phyloP scores from a whole-genome alignment of 1,140 invertebrate species.

The Drosophila sp. region DNA sequence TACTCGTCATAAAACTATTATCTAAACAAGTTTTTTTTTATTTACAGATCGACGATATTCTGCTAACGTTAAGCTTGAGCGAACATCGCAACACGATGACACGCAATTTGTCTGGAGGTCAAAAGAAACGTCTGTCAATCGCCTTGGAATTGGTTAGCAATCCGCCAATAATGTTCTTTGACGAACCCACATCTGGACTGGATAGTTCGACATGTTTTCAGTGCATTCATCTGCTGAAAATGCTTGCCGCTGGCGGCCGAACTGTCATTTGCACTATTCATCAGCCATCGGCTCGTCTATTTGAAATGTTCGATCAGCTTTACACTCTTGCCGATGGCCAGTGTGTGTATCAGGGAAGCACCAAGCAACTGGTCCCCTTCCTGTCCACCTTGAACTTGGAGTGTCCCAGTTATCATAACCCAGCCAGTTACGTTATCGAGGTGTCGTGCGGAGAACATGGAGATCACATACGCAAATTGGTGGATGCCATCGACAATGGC shows the following conservation, averaged over 20 bases:
- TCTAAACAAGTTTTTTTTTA: too few species aligned
- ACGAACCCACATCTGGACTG: constrained; percentile 98
- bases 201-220: constrained; percentile 98
- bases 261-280: constrained; percentile 99
- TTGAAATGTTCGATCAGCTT: constrained; percentile 98
- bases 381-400: constrained; percentile 91
- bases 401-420: constrained; percentile 98
- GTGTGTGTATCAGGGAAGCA: constrained; percentile 96
- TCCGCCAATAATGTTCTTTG: constrained; percentile 98
- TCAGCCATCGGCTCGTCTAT: constrained; percentile 97
- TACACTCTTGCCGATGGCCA: constrained; percentile 97
- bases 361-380: constrained; percentile 94
- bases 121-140: constrained; percentile 97
- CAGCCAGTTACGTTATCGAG: constrained; percentile 98
- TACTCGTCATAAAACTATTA: too few species aligned
- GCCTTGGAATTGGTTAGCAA: constrained; percentile 98
- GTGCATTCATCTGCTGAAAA: constrained; percentile 94
- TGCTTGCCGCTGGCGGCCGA: constrained; percentile 94
- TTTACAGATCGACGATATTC: constrained; percentile 93
- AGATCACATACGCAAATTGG: constrained; percentile 93
- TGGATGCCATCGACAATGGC: constrained; percentile 93
- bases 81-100: constrained; percentile 96
- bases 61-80: constrained; percentile 93
- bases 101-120: constrained; percentile 95
- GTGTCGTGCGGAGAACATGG: constrained; percentile 98